Base-by-base conservation (phyloP, 2,888 invertebrate species). In the Dioctria rufipes region DNA sequence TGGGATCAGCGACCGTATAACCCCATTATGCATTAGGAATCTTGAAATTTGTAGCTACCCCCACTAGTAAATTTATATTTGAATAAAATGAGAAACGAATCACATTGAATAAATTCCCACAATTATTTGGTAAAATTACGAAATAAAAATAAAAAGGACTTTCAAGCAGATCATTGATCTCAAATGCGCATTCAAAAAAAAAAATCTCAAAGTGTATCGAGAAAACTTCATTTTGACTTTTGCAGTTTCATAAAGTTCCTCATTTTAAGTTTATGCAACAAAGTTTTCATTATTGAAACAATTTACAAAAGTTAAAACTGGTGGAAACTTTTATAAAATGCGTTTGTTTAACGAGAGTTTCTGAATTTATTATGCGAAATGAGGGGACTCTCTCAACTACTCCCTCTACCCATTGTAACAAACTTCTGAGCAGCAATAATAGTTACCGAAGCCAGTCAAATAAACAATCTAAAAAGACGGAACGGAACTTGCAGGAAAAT, bases 241-340 rank as follows among this genome's bases (percentile, higher is more conserved):
- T 54, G 54, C 54, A n/a, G 11, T n/a, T 54, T 54, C 11, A 54
- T 1, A 25, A 25, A 25, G 25, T 25, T 54, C 11, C n/a, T 54
- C 54, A 54, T 54, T n/a, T 11, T n/a, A 54, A 11, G 4, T 11
- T 11, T 8, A 54, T 54, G 11, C 9, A 46, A 25, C 25, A 54
- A 54, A 54, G 54, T 54, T 54, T 54, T 54, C 54, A 54, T 54
- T 54, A 54, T 54, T 11, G 11, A 54, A 54, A 54, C 54, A 54
- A 54, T 54, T 46, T 54, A 3, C 54, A 54, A 54, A 54, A 54
- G 54, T 54, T 54, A 54, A 8, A 54, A 54, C 54, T 54, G 54
- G 25, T 25, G 25, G 54, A 54, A 54, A 54, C 11, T 54, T 54
- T 54, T 54, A 54, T 54, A 11, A 46, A 54, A 25, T 25, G 54